Evolutionary conservation across 2,113 vertebrate species (phyloP), one percentile per base, ranked within the genome.

Genomic region (Pan paniscus): DNA sequence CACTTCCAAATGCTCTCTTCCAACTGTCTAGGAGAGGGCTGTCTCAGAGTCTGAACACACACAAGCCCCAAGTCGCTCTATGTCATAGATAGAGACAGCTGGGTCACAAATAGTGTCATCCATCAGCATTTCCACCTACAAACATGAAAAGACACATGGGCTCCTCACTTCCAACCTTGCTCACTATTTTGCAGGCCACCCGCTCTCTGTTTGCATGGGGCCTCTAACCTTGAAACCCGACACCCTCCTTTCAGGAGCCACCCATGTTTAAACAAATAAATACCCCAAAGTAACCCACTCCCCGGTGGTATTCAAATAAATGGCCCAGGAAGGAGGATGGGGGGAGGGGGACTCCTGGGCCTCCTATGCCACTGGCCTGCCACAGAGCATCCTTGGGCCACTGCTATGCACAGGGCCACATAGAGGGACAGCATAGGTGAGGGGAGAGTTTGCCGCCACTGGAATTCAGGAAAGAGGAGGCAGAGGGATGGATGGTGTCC

Each of bases 241-340:
- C 80, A 92, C 97, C 43, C 52, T 78, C 35, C 61, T 81, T 84
- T 32, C 18, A 92, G 87, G 94, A 98, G 83, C 96, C 93, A 97
- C 96, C 95, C 93, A 97, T 78, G 95, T 96, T 98, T 97, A 96
- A 96, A 96, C 92, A 98, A 98, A 98, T 93, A 98, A 97, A 97
- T 82, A 96, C 25, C 40, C 89, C 52, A 46, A 64, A 92, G 91
- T 57, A 93, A 40, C 92, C 91, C 64, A 50, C 57, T 89, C 92
- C 92, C 92, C 13, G n/a, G 75, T 88, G 95, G 94, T 89, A 88
- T 87, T 93, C 94, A 96, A 92, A 97, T 89, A 94, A 97, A 96
- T 52, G 97, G 93, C 96, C 89, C 89, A 97, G 88, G 96, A 94
- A 97, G 93, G 61, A 78, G 40, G 12, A 0, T 5, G 25, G 85